phyloP scores from a whole-genome alignment of 2,797 vertebrate genomes.

The Acrossocheilus wenchowensis region DNA sequence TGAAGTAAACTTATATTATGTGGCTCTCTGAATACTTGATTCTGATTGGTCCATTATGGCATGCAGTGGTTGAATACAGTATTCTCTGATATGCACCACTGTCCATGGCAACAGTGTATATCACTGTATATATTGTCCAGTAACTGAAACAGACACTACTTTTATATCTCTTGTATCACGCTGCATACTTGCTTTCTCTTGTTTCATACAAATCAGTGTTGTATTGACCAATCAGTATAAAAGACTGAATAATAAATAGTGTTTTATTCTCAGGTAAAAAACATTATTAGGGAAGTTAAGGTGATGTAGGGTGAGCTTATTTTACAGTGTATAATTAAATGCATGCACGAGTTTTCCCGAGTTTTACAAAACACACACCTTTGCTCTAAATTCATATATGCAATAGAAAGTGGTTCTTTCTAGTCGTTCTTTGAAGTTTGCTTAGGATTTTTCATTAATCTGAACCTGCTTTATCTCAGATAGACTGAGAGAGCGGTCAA shows the following conservation, averaged over 20 bases:
- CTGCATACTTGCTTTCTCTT: background rate
- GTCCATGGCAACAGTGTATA: background rate
- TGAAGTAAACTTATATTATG: background rate
- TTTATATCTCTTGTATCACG: too few species aligned
- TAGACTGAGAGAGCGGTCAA: background rate
- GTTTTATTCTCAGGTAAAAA: background rate
- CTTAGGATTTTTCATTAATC: background rate
- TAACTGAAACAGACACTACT: background rate
- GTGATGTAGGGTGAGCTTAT: background rate
- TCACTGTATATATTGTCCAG: background rate
- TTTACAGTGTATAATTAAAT: constrained; percentile 1
- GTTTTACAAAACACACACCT: background rate
- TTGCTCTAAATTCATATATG: background rate
- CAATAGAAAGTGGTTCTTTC: background rate
- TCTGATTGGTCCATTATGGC: background rate
- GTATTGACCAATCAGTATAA: background rate
- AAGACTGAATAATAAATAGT: background rate
- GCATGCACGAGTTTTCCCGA: background rate
- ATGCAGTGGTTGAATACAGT: background rate
- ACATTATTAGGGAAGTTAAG: background rate
- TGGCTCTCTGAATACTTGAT: background rate
- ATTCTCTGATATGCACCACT: background rate
- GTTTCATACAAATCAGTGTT: background rate
- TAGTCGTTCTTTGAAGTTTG: background rate
- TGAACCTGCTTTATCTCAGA: constrained; percentile 2